Conservation (phyloP, 2,888 invertebrate species). For the Iphiclides podalirius region DNA sequence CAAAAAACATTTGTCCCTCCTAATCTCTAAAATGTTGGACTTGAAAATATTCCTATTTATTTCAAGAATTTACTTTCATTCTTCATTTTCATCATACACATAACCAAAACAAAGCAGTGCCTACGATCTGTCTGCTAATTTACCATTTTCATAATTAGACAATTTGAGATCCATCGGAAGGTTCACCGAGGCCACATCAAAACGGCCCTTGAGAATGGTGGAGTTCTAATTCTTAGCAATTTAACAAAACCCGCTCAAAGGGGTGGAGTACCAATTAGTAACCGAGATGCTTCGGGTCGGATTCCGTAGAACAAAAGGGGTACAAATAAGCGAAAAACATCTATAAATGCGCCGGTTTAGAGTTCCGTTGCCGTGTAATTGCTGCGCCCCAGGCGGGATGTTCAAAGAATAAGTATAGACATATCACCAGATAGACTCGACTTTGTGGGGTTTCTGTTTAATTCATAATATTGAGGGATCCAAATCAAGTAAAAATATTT, state of each 20-base stretch:
- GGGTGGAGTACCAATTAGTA: conserved; percentile 66
- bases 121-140: neutral
- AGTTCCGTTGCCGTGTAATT: conserved; percentile 62
- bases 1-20: too few species aligned
- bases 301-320: conserved; percentile 53
- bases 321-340: conserved; percentile 66
- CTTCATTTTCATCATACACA: too few species aligned
- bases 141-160: neutral
- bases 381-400: conserved; percentile 54
- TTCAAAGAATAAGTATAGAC: conserved; percentile 38
- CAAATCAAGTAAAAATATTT: too few species aligned
- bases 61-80: too few species aligned
- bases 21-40: too few species aligned
- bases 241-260: conserved; percentile 45
- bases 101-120: too few species aligned
- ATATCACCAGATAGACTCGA: too few species aligned
- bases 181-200: conserved; percentile 9
- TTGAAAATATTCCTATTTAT: too few species aligned
- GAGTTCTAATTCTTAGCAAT: conserved; percentile 43
- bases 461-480: too few species aligned
- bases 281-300: conserved; percentile 56
- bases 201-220: conserved; percentile 25
- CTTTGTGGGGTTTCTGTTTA: too few species aligned
- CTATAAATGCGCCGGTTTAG: conserved; percentile 58
- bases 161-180: neutral